Evolutionary conservation across 2,113 vertebrate species (phyloP).

Genomic region (Turnix velox): DNA sequence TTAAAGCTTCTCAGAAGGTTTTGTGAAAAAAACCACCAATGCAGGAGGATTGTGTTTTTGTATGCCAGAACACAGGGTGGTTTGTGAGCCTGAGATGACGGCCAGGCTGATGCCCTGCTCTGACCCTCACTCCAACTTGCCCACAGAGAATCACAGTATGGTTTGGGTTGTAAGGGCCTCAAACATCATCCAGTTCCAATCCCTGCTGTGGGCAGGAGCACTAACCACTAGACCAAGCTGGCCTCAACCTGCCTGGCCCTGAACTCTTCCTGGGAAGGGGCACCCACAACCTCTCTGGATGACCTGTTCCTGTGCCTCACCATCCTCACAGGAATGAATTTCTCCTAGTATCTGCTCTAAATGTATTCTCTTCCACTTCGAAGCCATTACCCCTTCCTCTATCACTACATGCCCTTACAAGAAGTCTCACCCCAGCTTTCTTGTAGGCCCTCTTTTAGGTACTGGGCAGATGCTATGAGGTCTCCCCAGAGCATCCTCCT

Average conservation of each 20-base stretch:
- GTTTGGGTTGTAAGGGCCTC: neutral
- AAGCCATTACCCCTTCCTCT: neutral
- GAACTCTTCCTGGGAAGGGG: neutral
- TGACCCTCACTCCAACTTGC: no score
- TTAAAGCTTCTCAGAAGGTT: neutral
- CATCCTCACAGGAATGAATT: neutral
- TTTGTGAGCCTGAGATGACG: neutral
- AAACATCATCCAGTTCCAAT: neutral
- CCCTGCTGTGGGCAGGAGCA: neutral
- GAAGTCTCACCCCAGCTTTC: neutral
- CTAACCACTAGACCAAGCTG: neutral
- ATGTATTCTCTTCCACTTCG: neutral
- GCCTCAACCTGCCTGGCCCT: neutral
- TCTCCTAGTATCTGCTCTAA: neutral
- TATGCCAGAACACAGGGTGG: accelerated
- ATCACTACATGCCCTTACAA: no score
- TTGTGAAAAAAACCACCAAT: accelerated
- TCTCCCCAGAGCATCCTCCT: neutral
- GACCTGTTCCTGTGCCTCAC: neutral
- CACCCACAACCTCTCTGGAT: no score
- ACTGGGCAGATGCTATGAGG: neutral
- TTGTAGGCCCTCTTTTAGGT: neutral
- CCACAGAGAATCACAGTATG: neutral
- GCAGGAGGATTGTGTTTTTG: accelerated
- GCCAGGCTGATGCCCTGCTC: no score